Evolutionary conservation across 2,888 invertebrate species (phyloP).

Genomic region (Idaea straminata): DNA sequence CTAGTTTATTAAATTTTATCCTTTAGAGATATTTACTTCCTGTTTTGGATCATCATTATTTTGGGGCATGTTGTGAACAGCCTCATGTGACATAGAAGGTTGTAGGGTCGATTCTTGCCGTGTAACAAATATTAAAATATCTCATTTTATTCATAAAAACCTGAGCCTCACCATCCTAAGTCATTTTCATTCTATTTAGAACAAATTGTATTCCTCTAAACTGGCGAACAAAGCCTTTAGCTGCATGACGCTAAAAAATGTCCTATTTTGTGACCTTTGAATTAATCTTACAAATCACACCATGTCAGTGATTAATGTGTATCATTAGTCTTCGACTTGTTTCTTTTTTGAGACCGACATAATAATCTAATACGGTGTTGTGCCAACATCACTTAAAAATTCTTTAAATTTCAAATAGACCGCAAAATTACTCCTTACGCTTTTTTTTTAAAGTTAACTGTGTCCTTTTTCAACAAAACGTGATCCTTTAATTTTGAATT

Average conservation of each 20-base stretch:
- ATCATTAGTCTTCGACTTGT: background rate
- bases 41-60: slow-evolving; percentile 35
- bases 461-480: slow-evolving; percentile 24
- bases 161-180: too few species aligned
- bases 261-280: background rate
- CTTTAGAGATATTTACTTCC: slow-evolving; percentile 38
- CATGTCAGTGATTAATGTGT: background rate
- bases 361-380: background rate
- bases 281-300: background rate
- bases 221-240: too few species aligned
- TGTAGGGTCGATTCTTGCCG: too few species aligned
- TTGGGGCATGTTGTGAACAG: too few species aligned
- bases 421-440: slow-evolving; percentile 20
- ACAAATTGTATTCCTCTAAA: too few species aligned
- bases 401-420: slow-evolving; percentile 13
- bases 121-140: too few species aligned
- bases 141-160: too few species aligned
- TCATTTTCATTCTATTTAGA: too few species aligned
- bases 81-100: too few species aligned
- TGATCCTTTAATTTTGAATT: slow-evolving; percentile 15
- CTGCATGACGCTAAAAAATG: background rate
- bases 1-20: slow-evolving; percentile 27
- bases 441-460: slow-evolving; percentile 24
- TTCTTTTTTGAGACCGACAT: background rate
- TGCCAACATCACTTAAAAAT: slow-evolving; percentile 8